Conservation (phyloP, 2,888 invertebrate genomes). For the Melieria omissa region DNA sequence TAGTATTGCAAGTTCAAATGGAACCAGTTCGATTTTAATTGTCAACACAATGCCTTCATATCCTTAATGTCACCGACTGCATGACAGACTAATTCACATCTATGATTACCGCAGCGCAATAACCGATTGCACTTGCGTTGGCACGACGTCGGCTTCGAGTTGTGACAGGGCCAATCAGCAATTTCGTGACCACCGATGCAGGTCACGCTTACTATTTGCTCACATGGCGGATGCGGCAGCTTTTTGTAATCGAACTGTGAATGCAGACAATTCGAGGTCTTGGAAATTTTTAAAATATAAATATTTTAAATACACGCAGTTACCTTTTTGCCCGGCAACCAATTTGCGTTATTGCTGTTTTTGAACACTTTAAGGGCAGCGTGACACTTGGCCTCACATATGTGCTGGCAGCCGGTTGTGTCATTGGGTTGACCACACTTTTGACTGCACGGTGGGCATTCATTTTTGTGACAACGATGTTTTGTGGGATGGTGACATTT, state of each 20-base stretch:
- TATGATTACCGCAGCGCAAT: constrained; percentile 83
- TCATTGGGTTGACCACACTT: constrained; percentile 72
- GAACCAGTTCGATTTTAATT: constrained; percentile 3
- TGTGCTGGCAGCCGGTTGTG: constrained; percentile 68
- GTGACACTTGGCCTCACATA: constrained; percentile 81
- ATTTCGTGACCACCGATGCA: constrained; percentile 82
- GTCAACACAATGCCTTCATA: constrained; percentile 63
- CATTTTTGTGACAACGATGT: constrained; percentile 85
- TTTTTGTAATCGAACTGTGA: constrained; percentile 67
- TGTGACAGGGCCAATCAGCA: constrained; percentile 75
- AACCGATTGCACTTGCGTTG: constrained; percentile 79
- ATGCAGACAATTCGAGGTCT: neutral
- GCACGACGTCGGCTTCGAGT: constrained; percentile 80
- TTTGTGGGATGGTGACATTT: constrained; percentile 87
- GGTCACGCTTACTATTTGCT: constrained; percentile 75
- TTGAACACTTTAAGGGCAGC: constrained; percentile 75
- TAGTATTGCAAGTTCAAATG: neutral
- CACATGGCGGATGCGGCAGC: constrained; percentile 79
- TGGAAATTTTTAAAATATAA: neutral
- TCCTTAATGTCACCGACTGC: constrained; percentile 69
- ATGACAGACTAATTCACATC: constrained; percentile 80
- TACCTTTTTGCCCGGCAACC: constrained; percentile 50
- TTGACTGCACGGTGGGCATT: constrained; percentile 85
- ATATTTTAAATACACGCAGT: neutral
- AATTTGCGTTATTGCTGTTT: constrained; percentile 34